phyloP scores from a whole-genome alignment of 2,113 vertebrate genomes.

The Dromas ardeola region DNA sequence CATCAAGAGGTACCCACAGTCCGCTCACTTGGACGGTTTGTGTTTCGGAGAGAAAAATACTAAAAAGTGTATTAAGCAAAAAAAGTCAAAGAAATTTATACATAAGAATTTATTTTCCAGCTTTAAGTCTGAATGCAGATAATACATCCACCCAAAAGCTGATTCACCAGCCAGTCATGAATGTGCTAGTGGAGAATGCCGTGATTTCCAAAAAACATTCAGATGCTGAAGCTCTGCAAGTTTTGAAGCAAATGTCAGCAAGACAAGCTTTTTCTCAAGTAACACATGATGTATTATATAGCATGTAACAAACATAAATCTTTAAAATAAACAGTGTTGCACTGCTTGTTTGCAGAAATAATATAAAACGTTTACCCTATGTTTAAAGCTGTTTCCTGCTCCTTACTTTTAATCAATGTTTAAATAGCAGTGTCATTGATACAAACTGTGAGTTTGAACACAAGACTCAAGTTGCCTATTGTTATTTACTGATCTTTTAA shows the following conservation, averaged over 20 bases:
- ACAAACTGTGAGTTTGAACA: neutral
- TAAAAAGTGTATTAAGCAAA: neutral
- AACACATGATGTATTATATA: neutral
- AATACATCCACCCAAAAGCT: neutral
- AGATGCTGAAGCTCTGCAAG: neutral
- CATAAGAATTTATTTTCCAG: neutral
- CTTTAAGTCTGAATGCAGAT: neutral
- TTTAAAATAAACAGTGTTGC: neutral
- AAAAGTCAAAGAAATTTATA: neutral
- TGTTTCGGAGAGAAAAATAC: neutral
- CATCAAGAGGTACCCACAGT: neutral
- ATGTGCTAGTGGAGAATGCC: neutral
- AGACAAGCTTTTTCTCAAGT: neutral
- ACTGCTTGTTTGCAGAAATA: neutral
- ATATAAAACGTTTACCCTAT: neutral
- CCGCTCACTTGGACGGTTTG: neutral
- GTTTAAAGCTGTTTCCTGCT: neutral
- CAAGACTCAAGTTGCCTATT: neutral
- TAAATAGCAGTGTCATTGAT: neutral
- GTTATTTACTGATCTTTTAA: neutral
- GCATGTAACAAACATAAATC: neutral
- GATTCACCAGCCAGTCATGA: neutral
- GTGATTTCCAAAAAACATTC: neutral
- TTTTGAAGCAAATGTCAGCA: neutral
- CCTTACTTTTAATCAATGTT: neutral